phyloP scores from a whole-genome alignment of 2,797 vertebrate species.

The Cirrhinus mrigala region DNA sequence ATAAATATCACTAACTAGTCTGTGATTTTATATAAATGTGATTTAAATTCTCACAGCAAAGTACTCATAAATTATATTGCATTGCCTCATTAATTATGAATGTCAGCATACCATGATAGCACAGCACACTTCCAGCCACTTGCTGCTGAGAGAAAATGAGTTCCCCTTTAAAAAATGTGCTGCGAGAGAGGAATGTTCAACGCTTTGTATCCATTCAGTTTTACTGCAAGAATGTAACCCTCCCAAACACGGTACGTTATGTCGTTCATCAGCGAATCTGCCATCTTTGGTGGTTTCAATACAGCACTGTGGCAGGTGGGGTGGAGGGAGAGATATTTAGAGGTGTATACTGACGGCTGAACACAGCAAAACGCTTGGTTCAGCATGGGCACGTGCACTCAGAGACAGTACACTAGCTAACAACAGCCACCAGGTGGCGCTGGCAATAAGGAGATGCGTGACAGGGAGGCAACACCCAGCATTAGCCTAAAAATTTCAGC shows the following conservation, averaged over 20 bases:
- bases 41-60: conserved; percentile 44
- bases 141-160: conserved; percentile 39
- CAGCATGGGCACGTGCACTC: conserved; percentile 16
- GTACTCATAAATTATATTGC: conserved; percentile 37
- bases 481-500: conserved; percentile 68
- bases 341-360: conserved; percentile 31
- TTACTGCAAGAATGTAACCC: conserved; percentile 62
- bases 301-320: conserved; percentile 17
- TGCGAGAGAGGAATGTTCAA: conserved; percentile 56
- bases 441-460: conserved; percentile 57
- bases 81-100: conserved; percentile 45
- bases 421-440: conserved; percentile 76
- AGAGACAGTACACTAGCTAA: conserved; percentile 28
- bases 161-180: conserved; percentile 62
- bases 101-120: conserved; percentile 25
- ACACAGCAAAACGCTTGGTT: conserved; percentile 47
- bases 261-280: conserved; percentile 36
- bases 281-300: conserved; percentile 46
- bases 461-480: conserved; percentile 75
- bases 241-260: conserved; percentile 49
- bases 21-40: conserved; percentile 47
- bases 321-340: conserved; percentile 39
- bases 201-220: conserved; percentile 57
- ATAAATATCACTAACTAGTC: conserved; percentile 38
- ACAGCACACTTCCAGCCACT: conserved; percentile 24